A percentile compares a stretch with the other conserved stretches of the same genome.
Conservation (phyloP, 1,140 invertebrate species). For the Adelges cooleyi region DNA sequence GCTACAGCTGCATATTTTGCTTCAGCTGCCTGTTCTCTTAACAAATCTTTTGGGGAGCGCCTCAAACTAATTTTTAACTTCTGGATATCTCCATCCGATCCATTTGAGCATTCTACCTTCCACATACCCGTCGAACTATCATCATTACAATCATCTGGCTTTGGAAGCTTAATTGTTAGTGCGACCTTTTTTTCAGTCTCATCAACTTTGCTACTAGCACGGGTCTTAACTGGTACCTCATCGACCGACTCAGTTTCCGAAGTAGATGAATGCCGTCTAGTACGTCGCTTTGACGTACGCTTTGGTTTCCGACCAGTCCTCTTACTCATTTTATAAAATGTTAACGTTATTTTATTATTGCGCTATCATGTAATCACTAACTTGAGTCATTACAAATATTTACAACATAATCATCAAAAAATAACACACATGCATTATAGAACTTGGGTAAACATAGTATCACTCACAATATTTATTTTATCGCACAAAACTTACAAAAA, state of each 20-base stretch:
- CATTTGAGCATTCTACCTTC: constrained; percentile 45
- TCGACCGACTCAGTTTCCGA: constrained; percentile 6
- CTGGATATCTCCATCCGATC: constrained; percentile 43
- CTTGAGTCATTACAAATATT: constrained; percentile 13
- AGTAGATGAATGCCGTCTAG: constrained; percentile 13
- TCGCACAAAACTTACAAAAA: constrained; percentile 1
- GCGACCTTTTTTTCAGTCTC: constrained; percentile 1
- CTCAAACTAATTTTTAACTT: constrained; percentile 44
- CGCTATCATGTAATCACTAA: background rate
- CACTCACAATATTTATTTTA: background rate
- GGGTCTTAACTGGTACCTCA: background rate
- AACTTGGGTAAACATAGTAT: too few species aligned
- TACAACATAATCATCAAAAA: background rate
- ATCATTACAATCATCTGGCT: constrained; percentile 22
- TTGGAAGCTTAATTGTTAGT: constrained; percentile 11
- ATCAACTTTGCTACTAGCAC: background rate
- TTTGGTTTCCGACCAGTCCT: constrained; percentile 13
- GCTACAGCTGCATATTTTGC: constrained; percentile 30
- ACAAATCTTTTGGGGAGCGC: constrained; percentile 37
- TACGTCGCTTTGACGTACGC: constrained; percentile 12
- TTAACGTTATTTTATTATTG: background rate
- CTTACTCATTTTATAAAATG: constrained; percentile 11
- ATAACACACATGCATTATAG: constrained; percentile 8
- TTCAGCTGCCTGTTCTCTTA: constrained; percentile 32
- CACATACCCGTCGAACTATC: constrained; percentile 38